Conservation (phyloP, 2,113 vertebrate species). For the Podilymbus podiceps region DNA sequence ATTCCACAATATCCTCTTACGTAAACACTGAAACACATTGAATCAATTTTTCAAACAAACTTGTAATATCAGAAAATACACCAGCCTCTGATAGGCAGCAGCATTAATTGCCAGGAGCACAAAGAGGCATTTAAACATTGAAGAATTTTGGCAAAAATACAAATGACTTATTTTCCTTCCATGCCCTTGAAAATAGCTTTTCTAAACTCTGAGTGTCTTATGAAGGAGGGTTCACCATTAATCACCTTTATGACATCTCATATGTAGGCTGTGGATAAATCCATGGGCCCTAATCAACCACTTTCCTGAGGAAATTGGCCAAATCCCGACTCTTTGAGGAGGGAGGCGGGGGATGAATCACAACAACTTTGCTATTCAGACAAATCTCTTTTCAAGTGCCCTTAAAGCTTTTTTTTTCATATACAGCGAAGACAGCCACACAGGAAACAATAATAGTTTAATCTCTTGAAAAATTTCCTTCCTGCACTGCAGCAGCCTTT, state of each 20-base stretch:
- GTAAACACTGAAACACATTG: conserved; percentile 68
- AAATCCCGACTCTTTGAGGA: conserved; percentile 70
- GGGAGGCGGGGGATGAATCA: conserved; percentile 69
- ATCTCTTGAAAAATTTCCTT: conserved; percentile 87
- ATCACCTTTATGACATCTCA: conserved; percentile 80
- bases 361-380: conserved; percentile 76
- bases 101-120: conserved; percentile 70
- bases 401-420: conserved; percentile 69
- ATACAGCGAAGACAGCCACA: conserved; percentile 75
- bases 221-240: conserved; percentile 72
- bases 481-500: conserved; percentile 73
- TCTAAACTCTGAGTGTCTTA: conserved; percentile 75
- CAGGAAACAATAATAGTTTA: conserved; percentile 87
- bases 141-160: conserved; percentile 71
- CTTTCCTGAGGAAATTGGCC: conserved; percentile 85
- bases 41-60: conserved; percentile 69
- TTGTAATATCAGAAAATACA: conserved; percentile 69
- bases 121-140: conserved; percentile 74
- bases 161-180: conserved; percentile 68
- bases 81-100: conserved; percentile 51
- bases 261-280: conserved; percentile 73
- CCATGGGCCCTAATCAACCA: conserved; percentile 75
- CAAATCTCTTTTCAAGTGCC: conserved; percentile 82
- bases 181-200: conserved; percentile 76
- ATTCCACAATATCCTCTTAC: conserved; percentile 54